Evolutionary conservation across 53 echinoderm and acorn worm genomes (phyloP), one percentile per base, ranked within the genome.

Genomic region (Hippasteria phrygiana): DNA sequence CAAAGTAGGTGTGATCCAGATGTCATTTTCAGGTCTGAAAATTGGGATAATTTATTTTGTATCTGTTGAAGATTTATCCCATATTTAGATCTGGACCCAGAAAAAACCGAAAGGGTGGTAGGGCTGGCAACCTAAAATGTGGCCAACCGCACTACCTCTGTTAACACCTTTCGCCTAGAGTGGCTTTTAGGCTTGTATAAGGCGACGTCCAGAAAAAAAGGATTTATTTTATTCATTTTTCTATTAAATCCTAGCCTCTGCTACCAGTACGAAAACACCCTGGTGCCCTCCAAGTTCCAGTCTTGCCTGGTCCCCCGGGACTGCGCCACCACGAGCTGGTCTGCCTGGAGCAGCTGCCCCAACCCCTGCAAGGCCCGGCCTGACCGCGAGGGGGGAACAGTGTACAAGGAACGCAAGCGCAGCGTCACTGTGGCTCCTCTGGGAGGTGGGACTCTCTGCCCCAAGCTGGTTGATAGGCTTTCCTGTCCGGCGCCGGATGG

Each of bases 261-360:
- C 83, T 93, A 77, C 71, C 93, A 88, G 46, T 88, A 89, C 55
- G 77, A 71, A 29, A 63, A 37, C 71, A 78, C 63, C 62, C 50
- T 83, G 29, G 42, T 90, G 63, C 96, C 93, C 12, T 62, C 88
- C 51, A 55, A 67, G 71, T 81, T 90, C 74, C 90, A 93, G 73
- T 88, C 93, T 12, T 97, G 98, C 36, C 73, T 92, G 53, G 80
- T 95, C 11, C 80, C 95, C 29, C 92, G 83, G 14, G 90, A 95
- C 91, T 97, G 98, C 62, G 64, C 76, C 31, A 91, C 93, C 42
- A 92, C 95, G 10, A 83, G 88, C 13, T 95, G 95, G 94, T 87
- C 88, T 38, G 73, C 82, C 46, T 94, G 95, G 93, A 73, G 34
- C 50, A 59, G 24, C 56, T 91, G 91, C 55, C 78, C 87, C 29